Conservation (phyloP, 2,113 vertebrate species). For the Thryonomys swinderianus region DNA sequence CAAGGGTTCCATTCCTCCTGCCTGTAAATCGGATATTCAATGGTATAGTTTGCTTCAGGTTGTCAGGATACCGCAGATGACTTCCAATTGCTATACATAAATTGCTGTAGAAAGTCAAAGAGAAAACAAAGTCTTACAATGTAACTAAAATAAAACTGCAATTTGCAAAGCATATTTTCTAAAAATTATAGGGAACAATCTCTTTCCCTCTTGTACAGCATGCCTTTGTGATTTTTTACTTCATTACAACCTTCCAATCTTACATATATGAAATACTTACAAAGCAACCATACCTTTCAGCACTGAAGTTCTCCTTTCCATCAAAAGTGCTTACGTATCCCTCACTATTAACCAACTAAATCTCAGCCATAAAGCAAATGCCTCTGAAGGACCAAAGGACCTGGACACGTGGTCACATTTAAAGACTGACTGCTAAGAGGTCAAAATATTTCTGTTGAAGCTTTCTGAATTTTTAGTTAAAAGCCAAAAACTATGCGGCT, state of each 20-base stretch:
- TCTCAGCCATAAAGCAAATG: not conserved
- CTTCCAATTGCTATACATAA: not conserved
- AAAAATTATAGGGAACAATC: not conserved
- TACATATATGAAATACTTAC: not conserved
- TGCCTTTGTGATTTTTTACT: not conserved
- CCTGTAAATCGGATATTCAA: not conserved
- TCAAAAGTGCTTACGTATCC: not conserved
- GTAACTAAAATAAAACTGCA: not conserved
- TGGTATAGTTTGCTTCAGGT: not conserved
- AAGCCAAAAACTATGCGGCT: conserved; percentile 79
- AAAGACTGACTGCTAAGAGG: conserved; percentile 37
- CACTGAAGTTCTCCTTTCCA: not conserved
- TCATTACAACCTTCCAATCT: not conserved
- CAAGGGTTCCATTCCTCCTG: not conserved
- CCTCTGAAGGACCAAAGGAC: not conserved
- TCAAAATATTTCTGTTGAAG: not conserved
- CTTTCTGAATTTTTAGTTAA: conserved; percentile 72
- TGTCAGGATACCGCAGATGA: not conserved
- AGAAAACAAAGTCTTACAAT: not conserved
- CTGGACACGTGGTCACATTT: not conserved
- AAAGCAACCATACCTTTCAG: not conserved
- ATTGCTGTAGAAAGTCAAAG: not conserved
- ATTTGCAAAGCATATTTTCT: conserved; percentile 7
- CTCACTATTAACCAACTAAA: not conserved
- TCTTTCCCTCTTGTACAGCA: accelerated